Conservation (phyloP, 2,797 vertebrate genomes). For the Siniperca undulata region DNA sequence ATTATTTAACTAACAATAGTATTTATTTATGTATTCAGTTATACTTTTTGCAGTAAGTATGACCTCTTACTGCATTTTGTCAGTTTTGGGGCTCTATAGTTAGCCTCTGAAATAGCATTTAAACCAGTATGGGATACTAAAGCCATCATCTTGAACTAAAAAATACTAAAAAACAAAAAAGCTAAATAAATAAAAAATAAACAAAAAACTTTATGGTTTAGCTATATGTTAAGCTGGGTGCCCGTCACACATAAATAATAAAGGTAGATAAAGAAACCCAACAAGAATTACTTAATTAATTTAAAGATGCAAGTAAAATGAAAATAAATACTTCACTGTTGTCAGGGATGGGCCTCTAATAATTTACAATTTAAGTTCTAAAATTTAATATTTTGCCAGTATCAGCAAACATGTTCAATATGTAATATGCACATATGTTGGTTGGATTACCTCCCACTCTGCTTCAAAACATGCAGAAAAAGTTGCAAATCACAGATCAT, state of each 20-base stretch:
- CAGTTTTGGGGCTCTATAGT: neutral
- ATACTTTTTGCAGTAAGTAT: neutral
- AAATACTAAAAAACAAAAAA: neutral
- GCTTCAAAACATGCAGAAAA: neutral
- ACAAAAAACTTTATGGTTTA: neutral
- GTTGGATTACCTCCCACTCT: conserved; percentile 1
- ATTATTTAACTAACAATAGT: neutral
- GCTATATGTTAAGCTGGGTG: too few species aligned
- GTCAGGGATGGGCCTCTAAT: neutral
- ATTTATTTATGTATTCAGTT: neutral
- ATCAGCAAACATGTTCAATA: neutral
- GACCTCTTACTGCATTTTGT: neutral
- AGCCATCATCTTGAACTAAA: neutral
- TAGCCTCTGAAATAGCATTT: neutral
- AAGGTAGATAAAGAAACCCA: too few species aligned
- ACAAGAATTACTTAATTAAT: neutral
- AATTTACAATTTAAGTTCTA: neutral
- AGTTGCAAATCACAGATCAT: neutral
- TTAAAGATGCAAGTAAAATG: neutral
- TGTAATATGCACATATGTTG: neutral
- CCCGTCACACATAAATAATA: too few species aligned
- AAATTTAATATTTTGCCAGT: neutral
- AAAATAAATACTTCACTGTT: neutral
- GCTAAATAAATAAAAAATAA: neutral
- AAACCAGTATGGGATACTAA: neutral